Evolutionary conservation across 2,113 vertebrate genomes (phyloP), one percentile per base, ranked within the genome.

Genomic region (Coturnix japonica): DNA sequence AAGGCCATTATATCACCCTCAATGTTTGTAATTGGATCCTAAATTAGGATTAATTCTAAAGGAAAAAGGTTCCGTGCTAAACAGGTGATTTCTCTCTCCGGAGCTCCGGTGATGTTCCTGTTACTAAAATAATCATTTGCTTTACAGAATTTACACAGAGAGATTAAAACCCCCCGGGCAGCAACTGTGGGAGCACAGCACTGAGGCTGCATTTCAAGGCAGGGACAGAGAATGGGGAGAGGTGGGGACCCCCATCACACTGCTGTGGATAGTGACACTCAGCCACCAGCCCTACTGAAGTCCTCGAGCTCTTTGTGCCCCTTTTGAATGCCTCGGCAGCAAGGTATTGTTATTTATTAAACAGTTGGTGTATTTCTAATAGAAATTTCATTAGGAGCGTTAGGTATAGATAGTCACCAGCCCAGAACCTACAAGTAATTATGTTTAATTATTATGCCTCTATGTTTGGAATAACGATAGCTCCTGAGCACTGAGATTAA

Each of bases 401-500:
- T 81, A 93, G 70, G 90, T 93, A 95, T 37, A 96, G 95, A 90
- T 28, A 96, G 93, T 94, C 95, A 94, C 95, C 89, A 1, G 95
- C 95, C 95, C 95, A 96, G 95, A 96, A 96, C 96, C 80, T 95
- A 94, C 91, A 77, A 92, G 94, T 96, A 95, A 97, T 97, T 95
- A 95, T 72, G 85, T 90, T 95, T 95, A 96, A 96, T 96, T 96
- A 96, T 95, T 86, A 60, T 85, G 90, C 91, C 4, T 25, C 63
- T 74, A 81, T 86, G 94, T 95, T 93, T 93, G 94, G 95, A 96
- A 96, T 92, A 91, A 94, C 69, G 89, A 95, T 95, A 78, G 90
- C 92, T 95, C 82, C 89, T 4, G 7, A 96, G 93, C 91, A 60
- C 95, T 33, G 26, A 91, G 95, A 95, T 95, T 89, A 88, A 93